Base-by-base conservation (phyloP, 2,113 vertebrate species). In the Oxyruncus cristatus region DNA sequence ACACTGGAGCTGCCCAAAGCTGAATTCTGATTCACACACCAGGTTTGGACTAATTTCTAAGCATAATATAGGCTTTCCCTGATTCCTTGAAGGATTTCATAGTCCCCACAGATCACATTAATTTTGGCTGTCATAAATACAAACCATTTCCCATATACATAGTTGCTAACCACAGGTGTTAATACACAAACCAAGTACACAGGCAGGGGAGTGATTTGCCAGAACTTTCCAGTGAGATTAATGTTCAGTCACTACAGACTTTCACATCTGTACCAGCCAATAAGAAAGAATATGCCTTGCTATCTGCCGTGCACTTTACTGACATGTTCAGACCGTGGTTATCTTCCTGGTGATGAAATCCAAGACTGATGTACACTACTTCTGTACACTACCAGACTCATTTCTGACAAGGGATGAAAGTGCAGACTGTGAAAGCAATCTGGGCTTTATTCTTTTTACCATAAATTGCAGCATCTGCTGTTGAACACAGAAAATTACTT, bases 21-120 rank as follows among this genome's bases (percentile, higher is more conserved):
- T 89, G 85, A 93, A 78, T 96, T 93, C 68, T 37, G 61, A 89
- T 68, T 88, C 93, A 93, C 39, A 75, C 33, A 85, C 33, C 32
- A 67, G 33, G 47, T 83, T 58, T 95, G 88, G 88, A 78, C 13
- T 81, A 0, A 68, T 88, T 80, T 92, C 65, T 93, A 87, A 95
- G 79, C 4, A 4, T 42, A 75, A 68, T 33, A 65, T 20, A 65
- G n/a, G 41, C 21, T 72, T 89, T 81, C 23, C 52, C 32, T 13
- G 23, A 53, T 63, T 93, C 76, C 28, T 56, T 76, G 65, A 80
- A 82, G 53, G 72, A 92, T 80, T 90, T 62, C 49, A 55, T 30
- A 82, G 80, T 50, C 52, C 41, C 19, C 32, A 68, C 21, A 92
- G 83, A 93, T 62, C 6, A 13, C 23, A 92, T 94, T 33, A 75